phyloP scores from a whole-genome alignment of 2,797 vertebrate species.

The Falco naumanni region DNA sequence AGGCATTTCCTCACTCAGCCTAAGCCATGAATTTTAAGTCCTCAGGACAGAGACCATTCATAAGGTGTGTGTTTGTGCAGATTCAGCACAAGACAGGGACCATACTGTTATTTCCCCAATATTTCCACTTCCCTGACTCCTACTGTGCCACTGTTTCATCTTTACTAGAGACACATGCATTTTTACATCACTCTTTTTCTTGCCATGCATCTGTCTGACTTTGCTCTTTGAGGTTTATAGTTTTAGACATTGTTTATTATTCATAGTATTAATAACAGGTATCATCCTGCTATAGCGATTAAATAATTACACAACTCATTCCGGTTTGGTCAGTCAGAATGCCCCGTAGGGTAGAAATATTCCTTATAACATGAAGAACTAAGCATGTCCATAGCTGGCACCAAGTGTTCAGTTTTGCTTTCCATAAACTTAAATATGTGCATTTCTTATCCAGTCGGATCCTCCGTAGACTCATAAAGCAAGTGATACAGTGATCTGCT shows the following conservation, averaged over 20 bases:
- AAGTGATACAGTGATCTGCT: not conserved
- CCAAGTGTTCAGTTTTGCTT: not conserved
- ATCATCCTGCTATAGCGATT: slow-evolving; percentile 9
- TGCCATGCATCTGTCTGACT: not conserved
- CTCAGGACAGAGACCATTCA: not conserved
- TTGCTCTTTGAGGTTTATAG: not conserved
- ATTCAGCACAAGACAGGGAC: not conserved
- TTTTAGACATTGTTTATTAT: slow-evolving; percentile 35
- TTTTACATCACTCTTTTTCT: not conserved
- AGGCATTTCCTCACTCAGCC: not conserved
- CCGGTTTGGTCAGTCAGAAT: not conserved
- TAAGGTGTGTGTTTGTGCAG: not conserved
- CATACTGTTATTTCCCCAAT: not conserved
- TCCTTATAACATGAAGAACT: not conserved
- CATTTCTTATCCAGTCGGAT: slow-evolving; percentile 31
- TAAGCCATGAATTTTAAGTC: slow-evolving; percentile 24
- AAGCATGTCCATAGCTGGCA: not conserved
- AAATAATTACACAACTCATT: slow-evolving; percentile 12
- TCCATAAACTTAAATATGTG: slow-evolving; percentile 53
- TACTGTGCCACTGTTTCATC: not conserved
- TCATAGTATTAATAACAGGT: slow-evolving; percentile 40
- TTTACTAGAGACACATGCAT: not conserved
- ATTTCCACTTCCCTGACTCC: slow-evolving; percentile 5
- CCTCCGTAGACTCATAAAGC: slow-evolving; percentile 58
- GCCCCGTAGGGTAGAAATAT: not conserved